phyloP scores from a whole-genome alignment of 2,113 vertebrate genomes.

The Brachirus orientalis region DNA sequence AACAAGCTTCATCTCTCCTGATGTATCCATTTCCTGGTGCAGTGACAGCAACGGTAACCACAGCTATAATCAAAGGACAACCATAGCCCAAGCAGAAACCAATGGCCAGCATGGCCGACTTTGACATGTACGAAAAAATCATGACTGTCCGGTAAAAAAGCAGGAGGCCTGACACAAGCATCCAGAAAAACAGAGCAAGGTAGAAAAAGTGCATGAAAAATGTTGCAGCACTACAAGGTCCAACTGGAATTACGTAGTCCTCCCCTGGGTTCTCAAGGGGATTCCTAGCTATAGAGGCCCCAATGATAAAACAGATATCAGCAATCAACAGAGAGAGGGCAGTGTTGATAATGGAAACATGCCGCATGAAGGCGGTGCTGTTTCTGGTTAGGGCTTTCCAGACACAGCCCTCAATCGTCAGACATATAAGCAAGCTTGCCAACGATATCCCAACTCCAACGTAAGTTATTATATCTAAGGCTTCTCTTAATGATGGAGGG shows the following conservation, averaged over 20 bases:
- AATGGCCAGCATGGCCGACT: constrained; percentile 77
- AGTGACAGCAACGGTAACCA: constrained; percentile 85
- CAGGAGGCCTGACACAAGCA: constrained; percentile 87
- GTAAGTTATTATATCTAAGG: constrained; percentile 73
- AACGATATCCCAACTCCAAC: constrained; percentile 86
- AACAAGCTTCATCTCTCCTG: constrained; percentile 77
- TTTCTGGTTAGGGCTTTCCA: constrained; percentile 85
- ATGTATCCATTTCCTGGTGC: constrained; percentile 78
- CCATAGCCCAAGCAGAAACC: constrained; percentile 86
- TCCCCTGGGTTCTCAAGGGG: constrained; percentile 36
- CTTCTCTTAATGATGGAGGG: fast-evolving
- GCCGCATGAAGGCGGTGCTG: constrained; percentile 86
- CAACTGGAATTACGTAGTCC: constrained; percentile 8
- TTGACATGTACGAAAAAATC: constrained; percentile 85
- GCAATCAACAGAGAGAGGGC: constrained; percentile 84
- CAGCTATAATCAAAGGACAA: constrained; percentile 85
- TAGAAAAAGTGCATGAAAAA: constrained; percentile 93
- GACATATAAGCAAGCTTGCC: constrained; percentile 84
- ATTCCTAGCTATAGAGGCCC: constrained; percentile 51
- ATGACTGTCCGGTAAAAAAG: constrained; percentile 87
- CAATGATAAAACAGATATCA: constrained; percentile 87
- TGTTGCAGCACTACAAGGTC: constrained; percentile 81
- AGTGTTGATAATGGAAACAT: constrained; percentile 88
- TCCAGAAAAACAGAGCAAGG: constrained; percentile 92
- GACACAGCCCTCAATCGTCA: constrained; percentile 81